phyloP scores from a whole-genome alignment of 2,888 invertebrate species.

The Xanthia icteritia region DNA sequence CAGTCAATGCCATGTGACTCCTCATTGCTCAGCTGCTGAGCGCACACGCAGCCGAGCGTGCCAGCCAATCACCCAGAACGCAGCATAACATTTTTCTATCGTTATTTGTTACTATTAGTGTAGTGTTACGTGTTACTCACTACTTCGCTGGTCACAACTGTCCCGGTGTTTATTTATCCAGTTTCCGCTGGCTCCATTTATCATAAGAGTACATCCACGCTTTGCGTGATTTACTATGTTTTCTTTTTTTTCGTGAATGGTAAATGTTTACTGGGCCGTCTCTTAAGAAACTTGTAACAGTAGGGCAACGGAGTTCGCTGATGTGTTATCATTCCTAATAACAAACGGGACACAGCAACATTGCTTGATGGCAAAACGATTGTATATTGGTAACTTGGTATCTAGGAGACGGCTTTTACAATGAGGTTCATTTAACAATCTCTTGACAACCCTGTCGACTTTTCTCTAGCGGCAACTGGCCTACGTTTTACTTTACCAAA shows the following conservation, averaged over 20 bases:
- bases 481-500: neutral
- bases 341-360: neutral
- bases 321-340: neutral
- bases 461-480: no score
- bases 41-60: slow-evolving; percentile 50
- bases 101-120: slow-evolving; percentile 28
- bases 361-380: neutral
- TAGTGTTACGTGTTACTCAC: slow-evolving; percentile 6
- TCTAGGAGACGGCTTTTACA: neutral
- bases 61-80: slow-evolving; percentile 60
- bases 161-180: neutral
- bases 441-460: neutral
- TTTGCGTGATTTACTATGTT: neutral
- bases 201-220: neutral
- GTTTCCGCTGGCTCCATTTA: neutral
- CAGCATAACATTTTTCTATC: slow-evolving; percentile 15
- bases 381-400: neutral
- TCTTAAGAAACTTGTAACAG: neutral
- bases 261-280: neutral
- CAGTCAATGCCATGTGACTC: slow-evolving; percentile 38
- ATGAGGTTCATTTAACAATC: no score
- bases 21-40: slow-evolving; percentile 1
- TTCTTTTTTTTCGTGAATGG: neutral
- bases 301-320: neutral
- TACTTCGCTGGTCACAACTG: neutral